Conservation (phyloP, 2,888 invertebrate species). For the Sabellastarte sp. region DNA sequence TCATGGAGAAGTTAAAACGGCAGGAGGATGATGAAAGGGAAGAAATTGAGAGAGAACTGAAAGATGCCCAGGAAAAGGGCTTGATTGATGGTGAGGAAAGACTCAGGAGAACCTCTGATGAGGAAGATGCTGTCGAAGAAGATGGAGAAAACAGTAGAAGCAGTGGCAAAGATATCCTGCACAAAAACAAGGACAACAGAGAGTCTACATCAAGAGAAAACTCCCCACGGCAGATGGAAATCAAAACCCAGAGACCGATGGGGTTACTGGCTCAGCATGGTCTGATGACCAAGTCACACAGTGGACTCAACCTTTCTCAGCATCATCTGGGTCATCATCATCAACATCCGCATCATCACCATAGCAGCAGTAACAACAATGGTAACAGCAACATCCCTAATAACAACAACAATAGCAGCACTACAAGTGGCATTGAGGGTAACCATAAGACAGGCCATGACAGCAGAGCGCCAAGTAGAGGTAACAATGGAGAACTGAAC, state of each 20-base stretch:
- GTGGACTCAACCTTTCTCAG: too few species aligned
- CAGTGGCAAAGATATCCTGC: neutral
- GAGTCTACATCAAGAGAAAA: too few species aligned
- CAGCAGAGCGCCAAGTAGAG: neutral
- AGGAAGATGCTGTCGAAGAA: neutral
- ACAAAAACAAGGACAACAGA: neutral
- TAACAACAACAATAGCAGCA: neutral
- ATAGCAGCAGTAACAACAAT: neutral
- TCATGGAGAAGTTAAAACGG: constrained; percentile 53
- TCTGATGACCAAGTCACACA: constrained; percentile 22
- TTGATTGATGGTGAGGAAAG: constrained; percentile 40
- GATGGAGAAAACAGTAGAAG: neutral
- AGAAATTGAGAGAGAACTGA: constrained; percentile 58
- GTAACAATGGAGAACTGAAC: neutral
- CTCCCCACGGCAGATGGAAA: constrained; percentile 21
- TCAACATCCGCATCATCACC: neutral
- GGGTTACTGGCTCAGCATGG: constrained; percentile 33
- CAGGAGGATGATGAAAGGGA: constrained; percentile 58
- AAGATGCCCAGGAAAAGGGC: constrained; percentile 55
- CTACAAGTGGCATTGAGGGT: too few species aligned
- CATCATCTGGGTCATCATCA: too few species aligned
- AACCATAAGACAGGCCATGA: neutral
- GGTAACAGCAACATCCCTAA: neutral
- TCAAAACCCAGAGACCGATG: constrained; percentile 29
- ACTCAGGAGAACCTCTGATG: constrained; percentile 26